Conservation (phyloP, 1,140 invertebrate genomes). For the Cherax quadricarinatus region DNA sequence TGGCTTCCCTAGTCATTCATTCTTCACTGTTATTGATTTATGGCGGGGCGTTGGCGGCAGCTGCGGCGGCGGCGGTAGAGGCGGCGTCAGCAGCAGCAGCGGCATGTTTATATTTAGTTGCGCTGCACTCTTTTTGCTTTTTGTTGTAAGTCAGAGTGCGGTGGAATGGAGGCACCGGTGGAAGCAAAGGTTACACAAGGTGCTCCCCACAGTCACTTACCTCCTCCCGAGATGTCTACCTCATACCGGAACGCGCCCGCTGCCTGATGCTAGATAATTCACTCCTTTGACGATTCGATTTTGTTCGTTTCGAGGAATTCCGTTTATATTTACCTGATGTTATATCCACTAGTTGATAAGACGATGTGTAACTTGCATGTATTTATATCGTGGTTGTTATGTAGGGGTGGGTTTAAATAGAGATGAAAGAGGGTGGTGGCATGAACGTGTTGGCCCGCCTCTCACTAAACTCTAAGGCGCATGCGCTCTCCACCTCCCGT, state of each 20-base stretch:
- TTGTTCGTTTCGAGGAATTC: background rate
- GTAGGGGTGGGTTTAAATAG: too few species aligned
- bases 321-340: too few species aligned
- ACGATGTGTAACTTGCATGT: background rate
- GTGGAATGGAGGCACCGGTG: background rate
- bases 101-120: background rate
- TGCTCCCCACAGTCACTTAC: background rate
- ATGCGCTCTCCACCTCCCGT: background rate
- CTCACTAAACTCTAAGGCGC: background rate
- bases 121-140: background rate
- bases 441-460: background rate
- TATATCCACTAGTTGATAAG: background rate
- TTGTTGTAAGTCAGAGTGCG: background rate
- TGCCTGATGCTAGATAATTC: background rate
- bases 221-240: background rate
- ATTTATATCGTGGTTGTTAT: too few species aligned
- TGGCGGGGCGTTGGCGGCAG: background rate
- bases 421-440: too few species aligned
- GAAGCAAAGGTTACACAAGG: background rate
- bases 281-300: background rate
- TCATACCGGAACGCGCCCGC: background rate
- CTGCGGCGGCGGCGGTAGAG: background rate
- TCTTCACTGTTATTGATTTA: background rate
- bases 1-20: background rate
- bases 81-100: background rate